Evolutionary conservation across 2,113 vertebrate genomes (phyloP), one percentile per base, ranked within the genome.

Genomic region (Bostrychus sinensis): DNA sequence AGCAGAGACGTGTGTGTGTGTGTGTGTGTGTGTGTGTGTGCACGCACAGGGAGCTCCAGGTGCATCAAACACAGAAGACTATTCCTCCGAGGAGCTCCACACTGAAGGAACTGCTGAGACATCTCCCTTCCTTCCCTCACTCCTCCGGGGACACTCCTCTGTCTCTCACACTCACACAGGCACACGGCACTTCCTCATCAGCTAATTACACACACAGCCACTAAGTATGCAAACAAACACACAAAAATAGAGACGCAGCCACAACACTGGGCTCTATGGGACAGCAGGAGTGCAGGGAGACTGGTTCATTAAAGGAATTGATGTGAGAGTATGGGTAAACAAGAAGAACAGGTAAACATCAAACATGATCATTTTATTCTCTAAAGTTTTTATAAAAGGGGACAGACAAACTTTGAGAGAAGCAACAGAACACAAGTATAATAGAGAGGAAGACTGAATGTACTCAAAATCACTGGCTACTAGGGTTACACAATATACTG

Each of bases 201-300:
- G 62, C 83, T 87, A 88, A 87, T 87, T 89, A 75, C 84, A 85
- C 75, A 70, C 73, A 75, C 73, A 88, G 81, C 66, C 81, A 88
- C 87, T 86, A 85, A 89, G 86, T 87, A 88, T 85, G 81, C 81
- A 85, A 88, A 89, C 83, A 87, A 87, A 78, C 80, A 20, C 75
- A 84, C 75, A 78, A 77, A 84, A 86, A 87, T 80, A 86, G 81
- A 89, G 89, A 84, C 75, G 78, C 55, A 75, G 81, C 81, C 77
- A 80, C 82, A 86, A 75, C 79, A 81, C 38, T 3, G 16, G 70
- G 79, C 78, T 87, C 83, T 30, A 32, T 75, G 84, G 83, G 62
- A 83, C 80, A 77, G 62, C 28, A 60, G 43, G 28, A 61, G 63
- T 54, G 45, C 11, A 48, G 62, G 68, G 78, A 85, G 70, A 84